These are phyloP conservation scores for Marcusenius ussheri DNA, from an alignment of 2,113 vertebrate species.

Conservation along the genomic window DNA sequence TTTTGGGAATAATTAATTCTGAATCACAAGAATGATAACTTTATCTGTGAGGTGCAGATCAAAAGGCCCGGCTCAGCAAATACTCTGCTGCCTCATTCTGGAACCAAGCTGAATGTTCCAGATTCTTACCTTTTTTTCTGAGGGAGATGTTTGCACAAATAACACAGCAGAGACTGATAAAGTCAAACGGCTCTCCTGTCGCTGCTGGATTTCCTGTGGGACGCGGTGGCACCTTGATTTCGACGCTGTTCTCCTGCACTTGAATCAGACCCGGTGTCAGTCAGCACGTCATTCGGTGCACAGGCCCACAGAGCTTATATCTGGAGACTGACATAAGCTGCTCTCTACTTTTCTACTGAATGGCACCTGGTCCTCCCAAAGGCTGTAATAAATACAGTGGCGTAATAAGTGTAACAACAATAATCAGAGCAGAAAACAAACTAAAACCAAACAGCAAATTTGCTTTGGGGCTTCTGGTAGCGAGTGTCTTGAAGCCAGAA, in stretches of 20 bases:
- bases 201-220: neutral
- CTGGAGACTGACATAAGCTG: neutral
- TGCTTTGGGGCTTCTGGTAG: neutral
- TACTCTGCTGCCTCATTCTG: neutral
- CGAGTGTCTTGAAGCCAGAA: neutral
- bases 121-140: neutral
- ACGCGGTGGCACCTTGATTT: neutral
- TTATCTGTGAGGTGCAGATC: neutral
- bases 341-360: neutral
- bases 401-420: neutral
- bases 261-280: neutral
- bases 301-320: neutral
- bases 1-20: neutral
- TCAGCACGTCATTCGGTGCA: neutral
- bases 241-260: neutral
- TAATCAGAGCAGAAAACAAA: neutral
- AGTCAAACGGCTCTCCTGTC: neutral
- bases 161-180: neutral
- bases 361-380: neutral
- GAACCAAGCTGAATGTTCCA: neutral
- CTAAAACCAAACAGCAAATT: neutral
- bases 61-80: neutral
- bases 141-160: neutral
- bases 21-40: neutral
- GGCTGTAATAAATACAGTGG: neutral